Conservation (phyloP, 2,113 vertebrate genomes). For the Neomonachus schauinslandi region DNA sequence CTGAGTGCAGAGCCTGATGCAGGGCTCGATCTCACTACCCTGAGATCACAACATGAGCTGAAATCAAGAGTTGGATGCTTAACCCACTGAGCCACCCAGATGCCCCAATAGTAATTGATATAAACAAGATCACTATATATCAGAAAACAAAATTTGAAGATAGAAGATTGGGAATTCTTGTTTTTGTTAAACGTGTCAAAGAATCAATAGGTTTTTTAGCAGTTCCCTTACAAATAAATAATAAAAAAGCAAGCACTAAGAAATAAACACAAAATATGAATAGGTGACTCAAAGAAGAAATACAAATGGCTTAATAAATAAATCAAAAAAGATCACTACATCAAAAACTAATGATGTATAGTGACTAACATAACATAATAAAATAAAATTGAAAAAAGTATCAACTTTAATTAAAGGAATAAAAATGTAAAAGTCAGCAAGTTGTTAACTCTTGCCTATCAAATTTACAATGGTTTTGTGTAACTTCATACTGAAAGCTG, state of each 20-base stretch:
- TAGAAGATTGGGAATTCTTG: not conserved
- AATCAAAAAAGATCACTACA: not conserved
- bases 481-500: not conserved
- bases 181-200: not conserved
- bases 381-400: not conserved
- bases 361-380: too few species aligned
- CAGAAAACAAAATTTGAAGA: conserved; percentile 13
- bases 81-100: not conserved
- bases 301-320: not conserved
- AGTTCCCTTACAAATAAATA: not conserved
- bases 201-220: not conserved
- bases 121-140: not conserved
- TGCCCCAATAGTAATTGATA: not conserved
- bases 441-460: not conserved
- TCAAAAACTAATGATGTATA: too few species aligned
- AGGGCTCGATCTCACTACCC: not conserved
- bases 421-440: not conserved
- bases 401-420: not conserved
- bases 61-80: not conserved
- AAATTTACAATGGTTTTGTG: not conserved
- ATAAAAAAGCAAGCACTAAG: not conserved
- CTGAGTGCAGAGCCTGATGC: not conserved
- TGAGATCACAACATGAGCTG: not conserved
- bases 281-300: not conserved
- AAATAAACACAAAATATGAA: not conserved